These are phyloP conservation scores for Actinemys pallida DNA, from an alignment of 2,113 vertebrate genomes.

Conservation along the genomic window DNA sequence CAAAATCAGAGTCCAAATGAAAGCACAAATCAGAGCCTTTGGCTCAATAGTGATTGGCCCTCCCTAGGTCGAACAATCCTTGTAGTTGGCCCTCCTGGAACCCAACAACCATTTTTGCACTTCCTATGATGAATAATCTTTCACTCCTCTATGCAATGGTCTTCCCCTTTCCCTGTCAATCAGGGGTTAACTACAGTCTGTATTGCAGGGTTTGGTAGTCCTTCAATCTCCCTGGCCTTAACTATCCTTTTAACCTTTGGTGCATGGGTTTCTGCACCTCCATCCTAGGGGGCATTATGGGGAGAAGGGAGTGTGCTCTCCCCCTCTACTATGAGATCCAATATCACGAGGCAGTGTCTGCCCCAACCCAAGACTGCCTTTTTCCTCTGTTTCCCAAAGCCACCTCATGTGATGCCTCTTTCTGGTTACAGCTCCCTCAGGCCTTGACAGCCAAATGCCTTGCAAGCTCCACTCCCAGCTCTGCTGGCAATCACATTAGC, in stretches of 20 bases:
- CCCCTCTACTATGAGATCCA: background rate
- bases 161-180: background rate
- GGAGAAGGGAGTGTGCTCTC: background rate
- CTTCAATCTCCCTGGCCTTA: background rate
- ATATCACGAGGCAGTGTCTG: background rate
- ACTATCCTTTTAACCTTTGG: background rate
- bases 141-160: background rate
- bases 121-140: background rate
- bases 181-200: background rate
- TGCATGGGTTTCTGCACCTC: background rate
- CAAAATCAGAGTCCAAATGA: background rate
- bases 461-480: background rate
- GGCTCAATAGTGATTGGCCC: background rate
- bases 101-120: background rate
- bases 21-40: background rate
- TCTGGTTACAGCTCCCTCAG: background rate
- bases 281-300: background rate
- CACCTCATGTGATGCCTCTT: background rate
- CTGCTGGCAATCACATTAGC: background rate
- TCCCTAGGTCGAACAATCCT: background rate
- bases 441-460: background rate
- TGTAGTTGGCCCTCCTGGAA: background rate
- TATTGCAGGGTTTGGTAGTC: background rate
- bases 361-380: background rate
- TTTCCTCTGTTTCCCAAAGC: background rate